Base-by-base conservation (phyloP, 2,888 invertebrate species). In the Epirrhoe tristata region DNA sequence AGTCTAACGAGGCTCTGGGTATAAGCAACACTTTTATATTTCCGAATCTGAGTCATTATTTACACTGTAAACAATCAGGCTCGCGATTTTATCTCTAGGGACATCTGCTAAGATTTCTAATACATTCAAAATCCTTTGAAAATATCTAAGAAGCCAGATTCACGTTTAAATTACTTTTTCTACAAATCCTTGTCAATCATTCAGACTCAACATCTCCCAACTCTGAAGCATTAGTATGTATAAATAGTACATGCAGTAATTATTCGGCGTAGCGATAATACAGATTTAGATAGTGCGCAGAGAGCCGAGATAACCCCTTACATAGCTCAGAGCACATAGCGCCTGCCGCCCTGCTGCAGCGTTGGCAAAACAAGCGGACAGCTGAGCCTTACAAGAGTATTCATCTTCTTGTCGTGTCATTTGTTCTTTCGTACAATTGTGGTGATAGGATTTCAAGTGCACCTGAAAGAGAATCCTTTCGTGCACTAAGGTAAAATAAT, bases 261-360 rank as follows among this genome's bases (percentile, higher is more conserved):
- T 90, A 93, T 92, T 91, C 83, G 83, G 83, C 84, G 88, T 87
- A 85, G 89, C 88, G 93, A 93, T 93, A 91, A 88, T 88, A 92
- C 90, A 92, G 93, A 93, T 93, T 90, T 89, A 91, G 93, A 93
- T 93, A 93, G 89, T 84, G 87, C 86, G 79, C 77, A 84, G 84
- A 81, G 87, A 81, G 84, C 82, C 78, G 81, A 91, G 93, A 93
- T 93, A 93, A 93, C 93, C 93, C 90, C 91, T 88, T 91, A 92
- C 91, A 92, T 92, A 93, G 93, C 90, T 91, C 85, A 87, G 79
- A 89, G 89, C 89, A 92, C 88, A 92, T 92, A 92, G 87, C 87
- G 89, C 89, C 84, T 80, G 74, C 83, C 86, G 78, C 88, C 90
- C 77, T 66, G 67, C 0, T 0, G 86, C 86, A 93, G 71, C 63